These are phyloP conservation scores for Eumacrocentrus americanus DNA, from an alignment of 2,888 invertebrate genomes.

Conservation along the genomic window DNA sequence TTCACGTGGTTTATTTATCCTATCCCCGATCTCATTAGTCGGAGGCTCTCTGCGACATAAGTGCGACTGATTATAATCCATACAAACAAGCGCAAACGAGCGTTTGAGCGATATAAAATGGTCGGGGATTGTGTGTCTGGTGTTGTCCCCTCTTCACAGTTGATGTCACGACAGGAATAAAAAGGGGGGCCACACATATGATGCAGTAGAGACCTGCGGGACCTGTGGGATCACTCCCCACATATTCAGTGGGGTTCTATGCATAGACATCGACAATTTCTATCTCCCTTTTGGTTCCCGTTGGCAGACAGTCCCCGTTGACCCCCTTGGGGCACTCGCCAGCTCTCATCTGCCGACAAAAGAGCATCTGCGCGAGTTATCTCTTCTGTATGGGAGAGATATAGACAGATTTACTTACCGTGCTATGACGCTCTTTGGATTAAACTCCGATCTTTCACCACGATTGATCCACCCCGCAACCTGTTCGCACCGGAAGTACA, in stretches of 20 bases:
- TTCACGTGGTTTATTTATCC: too few relatives aligned
- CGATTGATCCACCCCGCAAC: constrained; percentile 42
- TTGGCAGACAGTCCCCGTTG: constrained; percentile 18
- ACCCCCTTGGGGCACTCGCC: constrained; percentile 29
- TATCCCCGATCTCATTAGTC: constrained; percentile 40
- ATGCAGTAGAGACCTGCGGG: constrained; percentile 37
- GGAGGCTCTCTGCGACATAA: constrained; percentile 28
- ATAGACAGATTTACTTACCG: constrained; percentile 30
- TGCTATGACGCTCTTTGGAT: constrained; percentile 44
- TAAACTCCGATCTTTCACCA: constrained; percentile 42
- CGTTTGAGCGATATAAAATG: constrained; percentile 57
- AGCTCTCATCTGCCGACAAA: constrained; percentile 42
- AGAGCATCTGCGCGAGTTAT: constrained; percentile 42
- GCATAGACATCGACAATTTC: constrained; percentile 22
- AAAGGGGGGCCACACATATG: constrained; percentile 13
- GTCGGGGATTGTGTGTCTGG: constrained; percentile 43
- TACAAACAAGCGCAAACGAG: constrained; percentile 59
- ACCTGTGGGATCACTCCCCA: constrained; percentile 52
- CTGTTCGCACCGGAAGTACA: constrained; percentile 46
- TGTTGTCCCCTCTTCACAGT: constrained; percentile 2
- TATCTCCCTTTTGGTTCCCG: constrained; percentile 24
- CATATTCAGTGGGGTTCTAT: constrained; percentile 31
- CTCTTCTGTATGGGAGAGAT: constrained; percentile 4
- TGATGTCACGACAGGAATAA: neutral
- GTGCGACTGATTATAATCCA: constrained; percentile 50